phyloP scores from a whole-genome alignment of 2,888 invertebrate species.

The Andrena trimmerana region DNA sequence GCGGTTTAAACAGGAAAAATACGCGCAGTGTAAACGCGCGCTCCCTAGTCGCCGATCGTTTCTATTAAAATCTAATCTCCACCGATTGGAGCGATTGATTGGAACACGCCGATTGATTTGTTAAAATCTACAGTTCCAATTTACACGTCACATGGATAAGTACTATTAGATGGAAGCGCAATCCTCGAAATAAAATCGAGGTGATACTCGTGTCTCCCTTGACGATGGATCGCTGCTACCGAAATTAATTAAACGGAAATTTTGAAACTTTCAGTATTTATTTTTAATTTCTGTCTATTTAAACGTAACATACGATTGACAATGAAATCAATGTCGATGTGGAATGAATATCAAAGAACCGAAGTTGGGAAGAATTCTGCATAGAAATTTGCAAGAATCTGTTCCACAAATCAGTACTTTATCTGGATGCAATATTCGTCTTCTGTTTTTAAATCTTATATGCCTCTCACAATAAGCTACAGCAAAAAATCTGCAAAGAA shows the following conservation, averaged over 20 bases:
- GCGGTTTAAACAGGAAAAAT: slow-evolving; percentile 33
- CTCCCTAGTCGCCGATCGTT: slow-evolving; percentile 2
- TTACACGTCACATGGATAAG: not conserved
- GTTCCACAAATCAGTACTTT: no score
- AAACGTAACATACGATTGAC: no score
- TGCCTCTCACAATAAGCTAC: no score
- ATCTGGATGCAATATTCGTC: no score
- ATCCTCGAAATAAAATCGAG: not conserved
- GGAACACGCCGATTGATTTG: slow-evolving; percentile 7
- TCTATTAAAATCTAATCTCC: slow-evolving; percentile 40
- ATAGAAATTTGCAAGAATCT: no score
- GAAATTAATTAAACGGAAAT: no score
- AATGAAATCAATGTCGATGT: not conserved
- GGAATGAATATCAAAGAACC: not conserved
- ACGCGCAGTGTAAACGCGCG: not conserved
- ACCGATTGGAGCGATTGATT: not conserved
- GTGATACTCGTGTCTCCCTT: not conserved
- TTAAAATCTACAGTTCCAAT: not conserved
- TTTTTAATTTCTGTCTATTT: no score
- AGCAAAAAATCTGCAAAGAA: not conserved
- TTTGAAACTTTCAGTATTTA: no score
- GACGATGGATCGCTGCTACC: not conserved
- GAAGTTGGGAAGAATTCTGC: no score
- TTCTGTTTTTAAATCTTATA: no score
- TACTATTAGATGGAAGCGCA: not conserved